phyloP scores from a whole-genome alignment of 1,140 invertebrate species.

The Monomorium pharaonis region DNA sequence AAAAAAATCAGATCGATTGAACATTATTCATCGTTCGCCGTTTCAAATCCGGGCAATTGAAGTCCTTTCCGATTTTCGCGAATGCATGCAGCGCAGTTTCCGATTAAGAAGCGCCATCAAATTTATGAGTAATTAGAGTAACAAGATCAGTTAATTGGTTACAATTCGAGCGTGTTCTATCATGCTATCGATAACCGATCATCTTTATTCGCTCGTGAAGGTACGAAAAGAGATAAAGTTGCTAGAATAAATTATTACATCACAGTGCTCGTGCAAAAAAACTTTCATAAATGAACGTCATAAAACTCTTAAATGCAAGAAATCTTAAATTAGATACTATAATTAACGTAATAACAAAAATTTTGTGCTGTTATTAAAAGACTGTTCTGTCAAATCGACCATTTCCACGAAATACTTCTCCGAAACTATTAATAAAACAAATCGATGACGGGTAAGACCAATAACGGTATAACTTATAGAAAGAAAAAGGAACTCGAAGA shows the following conservation, averaged over 20 bases:
- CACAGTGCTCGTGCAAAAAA: neutral
- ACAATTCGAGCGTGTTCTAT: neutral
- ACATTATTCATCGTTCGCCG: neutral
- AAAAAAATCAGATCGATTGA: conserved; percentile 4
- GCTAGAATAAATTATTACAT: neutral
- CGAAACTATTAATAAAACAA: neutral
- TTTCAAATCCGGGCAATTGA: neutral
- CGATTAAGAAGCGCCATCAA: neutral
- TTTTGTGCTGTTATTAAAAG: neutral
- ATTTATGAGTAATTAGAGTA: neutral
- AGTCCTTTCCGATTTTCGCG: neutral
- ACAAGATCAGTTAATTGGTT: conserved; percentile 17
- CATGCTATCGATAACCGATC: conserved; percentile 17
- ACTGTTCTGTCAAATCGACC: neutral
- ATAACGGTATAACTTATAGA: neutral
- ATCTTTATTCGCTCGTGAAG: neutral
- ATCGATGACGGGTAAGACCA: neutral
- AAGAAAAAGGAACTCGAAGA: neutral
- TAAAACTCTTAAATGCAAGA: neutral
- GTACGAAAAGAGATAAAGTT: neutral
- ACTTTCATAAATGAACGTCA: neutral
- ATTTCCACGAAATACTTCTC: neutral
- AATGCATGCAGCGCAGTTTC: neutral
- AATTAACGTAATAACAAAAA: neutral
- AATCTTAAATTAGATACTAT: neutral